These are phyloP conservation scores for Onthophagus taurus DNA, from an alignment of 1,140 invertebrate genomes.

Conservation along the genomic window DNA sequence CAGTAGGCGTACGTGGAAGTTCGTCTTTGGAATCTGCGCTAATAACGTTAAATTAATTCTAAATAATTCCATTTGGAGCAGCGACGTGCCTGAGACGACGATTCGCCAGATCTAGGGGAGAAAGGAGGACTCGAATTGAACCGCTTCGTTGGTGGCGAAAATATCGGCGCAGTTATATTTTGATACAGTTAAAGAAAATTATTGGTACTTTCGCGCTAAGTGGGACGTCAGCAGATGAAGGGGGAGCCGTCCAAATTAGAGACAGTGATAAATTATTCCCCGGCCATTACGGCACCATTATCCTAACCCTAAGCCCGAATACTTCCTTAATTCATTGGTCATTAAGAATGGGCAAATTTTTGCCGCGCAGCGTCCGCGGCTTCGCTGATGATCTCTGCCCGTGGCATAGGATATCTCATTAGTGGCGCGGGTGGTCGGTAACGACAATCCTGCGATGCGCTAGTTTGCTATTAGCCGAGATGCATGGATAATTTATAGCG, in stretches of 20 bases:
- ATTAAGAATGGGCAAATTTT: conserved; percentile 27
- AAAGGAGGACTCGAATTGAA: no score
- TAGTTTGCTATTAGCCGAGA: conserved; percentile 26
- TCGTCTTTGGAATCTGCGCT: no score
- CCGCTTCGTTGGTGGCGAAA: no score
- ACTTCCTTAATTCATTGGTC: conserved; percentile 31
- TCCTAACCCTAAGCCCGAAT: conserved; percentile 18
- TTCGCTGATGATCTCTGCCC: conserved; percentile 26
- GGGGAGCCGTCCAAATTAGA: conserved; percentile 12
- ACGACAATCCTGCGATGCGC: conserved; percentile 26
- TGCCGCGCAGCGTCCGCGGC: conserved; percentile 15
- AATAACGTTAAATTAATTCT: no score
- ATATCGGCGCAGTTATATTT: no score
- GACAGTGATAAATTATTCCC: conserved; percentile 16
- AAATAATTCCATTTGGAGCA: no score
- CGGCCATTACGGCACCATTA: conserved; percentile 13
- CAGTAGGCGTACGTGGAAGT: no score
- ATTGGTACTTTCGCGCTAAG: no score
- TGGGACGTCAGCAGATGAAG: no score
- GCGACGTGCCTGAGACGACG: no score
- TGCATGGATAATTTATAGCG: conserved; percentile 28
- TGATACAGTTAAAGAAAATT: no score
- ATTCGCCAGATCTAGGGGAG: no score
- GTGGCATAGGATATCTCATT: conserved; percentile 30
- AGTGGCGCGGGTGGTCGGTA: conserved; percentile 26